Evolutionary conservation across 2,113 vertebrate species (phyloP), one percentile per base, ranked within the genome.

Genomic region (Solea senegalensis): DNA sequence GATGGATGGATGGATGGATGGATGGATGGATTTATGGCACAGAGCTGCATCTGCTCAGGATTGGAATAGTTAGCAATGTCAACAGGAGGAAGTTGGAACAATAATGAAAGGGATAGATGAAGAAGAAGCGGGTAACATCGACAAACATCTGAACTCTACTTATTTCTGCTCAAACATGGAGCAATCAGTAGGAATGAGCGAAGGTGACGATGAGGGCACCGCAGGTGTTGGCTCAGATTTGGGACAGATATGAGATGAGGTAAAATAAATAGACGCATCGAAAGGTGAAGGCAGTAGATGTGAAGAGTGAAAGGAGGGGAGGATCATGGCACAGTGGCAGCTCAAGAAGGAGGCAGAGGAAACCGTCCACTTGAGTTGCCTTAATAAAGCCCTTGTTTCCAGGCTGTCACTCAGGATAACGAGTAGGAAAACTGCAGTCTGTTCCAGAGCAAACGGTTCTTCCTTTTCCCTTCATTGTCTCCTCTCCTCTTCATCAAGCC

Each of bases 401-500:
- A 73, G 78, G 61, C 87, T 88, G 90, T 88, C 87, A 82, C 85
- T 90, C 89, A 89, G 78, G 72, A 85, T 91, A 91, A 92, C 64
- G 64, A 91, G 88, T 41, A 68, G 74, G 74, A 86, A 75, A 82
- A 86, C 80, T 74, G 71, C 70, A 73, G 51, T 66, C 49, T 15
- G n/a, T 84, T 66, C 80, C 77, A 51, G 21, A 21, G 72, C 39
- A n/a, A 57, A 68, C 16, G 49, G 26, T 58, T 6, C 9, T 16
- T 21, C 21, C 57, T 64, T 41, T 60, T 63, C 61, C 57, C 62
- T 56, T 55, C 59, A 49, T 68, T 9, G 13, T 46, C 40, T 76
- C 51, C 28, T 72, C 46, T 55, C 27, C n/a, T 52, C 12, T 49
- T 34, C 21, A 7, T 52, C 14, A 16, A 34, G 40, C 44, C 45